Conservation (phyloP, 1,140 invertebrate genomes). For the Leucophenga varia region DNA sequence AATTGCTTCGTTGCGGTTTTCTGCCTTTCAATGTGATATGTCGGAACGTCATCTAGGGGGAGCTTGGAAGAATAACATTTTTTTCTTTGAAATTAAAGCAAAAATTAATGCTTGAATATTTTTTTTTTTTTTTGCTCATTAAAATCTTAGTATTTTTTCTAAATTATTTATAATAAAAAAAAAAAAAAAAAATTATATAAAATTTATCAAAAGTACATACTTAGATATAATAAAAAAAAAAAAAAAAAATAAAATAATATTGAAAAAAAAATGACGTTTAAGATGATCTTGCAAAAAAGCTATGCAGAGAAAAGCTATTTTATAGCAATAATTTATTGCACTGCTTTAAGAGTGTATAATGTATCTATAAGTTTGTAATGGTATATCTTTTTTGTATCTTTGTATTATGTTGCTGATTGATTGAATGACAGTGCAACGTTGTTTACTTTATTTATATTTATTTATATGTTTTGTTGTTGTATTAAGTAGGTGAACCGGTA, state of each 20-base stretch:
- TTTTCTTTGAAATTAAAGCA: neutral
- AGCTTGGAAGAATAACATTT: too few species aligned
- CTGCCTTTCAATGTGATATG: too few species aligned
- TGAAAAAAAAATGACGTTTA: neutral
- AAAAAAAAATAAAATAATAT: neutral
- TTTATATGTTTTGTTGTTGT: slow-evolving; percentile 18
- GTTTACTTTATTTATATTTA: slow-evolving; percentile 8
- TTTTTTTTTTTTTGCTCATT: neutral
- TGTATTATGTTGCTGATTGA: slow-evolving; percentile 1
- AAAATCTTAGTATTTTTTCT: neutral
- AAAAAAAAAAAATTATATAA: neutral
- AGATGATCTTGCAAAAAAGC: neutral
- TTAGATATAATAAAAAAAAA: neutral
- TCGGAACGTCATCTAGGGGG: too few species aligned
- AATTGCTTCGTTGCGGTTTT: neutral
- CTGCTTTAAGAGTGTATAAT: neutral
- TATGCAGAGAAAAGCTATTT: neutral
- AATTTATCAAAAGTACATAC: neutral
- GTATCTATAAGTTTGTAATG: neutral
- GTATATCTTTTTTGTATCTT: neutral
- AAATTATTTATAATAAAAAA: neutral
- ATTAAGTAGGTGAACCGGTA: slow-evolving; percentile 45
- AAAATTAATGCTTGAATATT: neutral
- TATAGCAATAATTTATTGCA: neutral
- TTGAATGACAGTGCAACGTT: neutral